A percentile compares a stretch with the other conserved stretches of the same genome.
phyloP scores from a whole-genome alignment of 2,113 vertebrate species.

The Mesitornis unicolor region DNA sequence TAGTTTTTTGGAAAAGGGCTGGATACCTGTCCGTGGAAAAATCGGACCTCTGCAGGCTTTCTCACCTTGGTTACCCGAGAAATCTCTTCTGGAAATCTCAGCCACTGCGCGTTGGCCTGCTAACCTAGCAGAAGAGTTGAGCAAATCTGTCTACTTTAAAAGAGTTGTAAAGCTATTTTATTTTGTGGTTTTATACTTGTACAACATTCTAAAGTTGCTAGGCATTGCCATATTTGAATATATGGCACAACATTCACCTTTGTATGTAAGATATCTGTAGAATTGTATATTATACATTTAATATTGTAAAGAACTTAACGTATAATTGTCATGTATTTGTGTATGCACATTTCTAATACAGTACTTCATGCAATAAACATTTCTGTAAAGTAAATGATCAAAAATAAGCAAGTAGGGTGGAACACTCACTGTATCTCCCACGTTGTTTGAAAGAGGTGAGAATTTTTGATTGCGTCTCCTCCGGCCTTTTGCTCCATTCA shows the following conservation, averaged over 20 bases:
- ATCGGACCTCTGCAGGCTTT: neutral
- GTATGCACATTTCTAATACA: slow-evolving; percentile 73
- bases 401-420: slow-evolving; percentile 32
- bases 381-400: slow-evolving; percentile 71
- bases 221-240: slow-evolving; percentile 41
- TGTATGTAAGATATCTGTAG: slow-evolving; percentile 78
- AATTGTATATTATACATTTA: slow-evolving; percentile 82
- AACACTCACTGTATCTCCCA: slow-evolving; percentile 16
- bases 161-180: slow-evolving; percentile 65
- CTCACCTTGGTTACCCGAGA: neutral
- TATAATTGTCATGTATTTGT: slow-evolving; percentile 77
- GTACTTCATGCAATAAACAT: slow-evolving; percentile 75
- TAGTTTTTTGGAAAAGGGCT: slow-evolving; percentile 28
- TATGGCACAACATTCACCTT: slow-evolving; percentile 52
- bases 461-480: neutral
- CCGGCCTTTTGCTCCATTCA: neutral
- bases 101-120: neutral
- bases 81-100: neutral
- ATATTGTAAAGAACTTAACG: slow-evolving; percentile 81
- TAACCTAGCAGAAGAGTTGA: slow-evolving; percentile 8
- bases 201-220: slow-evolving; percentile 40
- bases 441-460: neutral
- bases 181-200: slow-evolving; percentile 70
- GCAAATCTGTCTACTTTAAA: slow-evolving; percentile 29
- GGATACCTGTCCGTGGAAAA: slow-evolving; percentile 19